A percentile compares a stretch with the other conserved stretches of the same genome.
Conservation (phyloP, 2,797 vertebrate genomes). For the Vipera latastei region DNA sequence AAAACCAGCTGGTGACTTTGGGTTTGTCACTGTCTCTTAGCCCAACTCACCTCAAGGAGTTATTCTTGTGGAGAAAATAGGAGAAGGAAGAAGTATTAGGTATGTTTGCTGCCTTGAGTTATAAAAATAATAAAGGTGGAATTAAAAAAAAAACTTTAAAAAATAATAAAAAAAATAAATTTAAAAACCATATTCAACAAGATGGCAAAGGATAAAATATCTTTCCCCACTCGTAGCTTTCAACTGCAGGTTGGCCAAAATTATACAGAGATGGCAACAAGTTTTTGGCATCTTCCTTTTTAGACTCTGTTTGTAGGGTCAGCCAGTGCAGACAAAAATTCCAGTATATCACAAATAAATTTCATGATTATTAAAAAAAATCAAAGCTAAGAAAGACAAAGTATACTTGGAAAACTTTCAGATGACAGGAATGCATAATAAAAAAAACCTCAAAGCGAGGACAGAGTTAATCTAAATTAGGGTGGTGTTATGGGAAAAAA, state of each 20-base stretch:
- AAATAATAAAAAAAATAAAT: neutral
- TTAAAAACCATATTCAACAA: neutral
- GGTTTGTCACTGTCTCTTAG: neutral
- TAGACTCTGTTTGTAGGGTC: neutral
- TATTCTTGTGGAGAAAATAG: neutral
- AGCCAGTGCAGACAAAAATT: neutral
- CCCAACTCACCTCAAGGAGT: neutral
- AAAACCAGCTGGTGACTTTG: neutral
- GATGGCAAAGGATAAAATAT: neutral
- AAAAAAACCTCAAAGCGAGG: neutral
- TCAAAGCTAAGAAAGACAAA: neutral
- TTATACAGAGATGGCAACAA: neutral
- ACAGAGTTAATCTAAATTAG: neutral
- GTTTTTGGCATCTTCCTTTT: neutral
- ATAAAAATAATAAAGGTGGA: neutral
- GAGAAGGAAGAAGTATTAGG: neutral
- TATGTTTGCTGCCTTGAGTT: neutral
- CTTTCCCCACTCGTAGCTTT: neutral
- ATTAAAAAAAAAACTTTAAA: neutral
- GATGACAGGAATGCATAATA: neutral
- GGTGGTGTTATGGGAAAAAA: neutral
- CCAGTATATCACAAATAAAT: neutral
- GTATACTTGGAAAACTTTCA: neutral
- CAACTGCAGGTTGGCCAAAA: neutral
- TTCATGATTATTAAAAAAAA: neutral